Evolutionary conservation across 2,113 vertebrate genomes (phyloP).

Genomic region (Halcyon malimbica): DNA sequence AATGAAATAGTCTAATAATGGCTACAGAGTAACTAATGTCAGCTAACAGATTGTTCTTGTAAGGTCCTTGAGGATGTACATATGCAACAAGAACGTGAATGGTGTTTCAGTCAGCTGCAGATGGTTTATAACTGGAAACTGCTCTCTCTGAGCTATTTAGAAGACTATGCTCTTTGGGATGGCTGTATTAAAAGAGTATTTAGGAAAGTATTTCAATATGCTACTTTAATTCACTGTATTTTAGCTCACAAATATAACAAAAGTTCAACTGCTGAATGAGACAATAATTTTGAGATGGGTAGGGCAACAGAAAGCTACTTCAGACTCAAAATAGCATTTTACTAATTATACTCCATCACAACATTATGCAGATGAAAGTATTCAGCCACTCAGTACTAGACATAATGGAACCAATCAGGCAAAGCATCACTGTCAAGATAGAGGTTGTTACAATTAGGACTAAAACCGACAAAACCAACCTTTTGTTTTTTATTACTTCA

Average conservation of each 20-base stretch:
- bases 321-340: conserved; percentile 35
- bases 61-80: neutral
- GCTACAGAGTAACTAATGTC: neutral
- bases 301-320: conserved; percentile 12
- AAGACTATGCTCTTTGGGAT: neutral
- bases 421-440: conserved; percentile 20
- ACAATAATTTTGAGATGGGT: neutral
- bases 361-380: conserved; percentile 46
- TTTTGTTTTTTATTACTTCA: neutral
- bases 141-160: neutral
- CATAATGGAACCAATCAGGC: conserved; percentile 51
- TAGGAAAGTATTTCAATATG: neutral
- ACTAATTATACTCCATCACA: conserved; percentile 35
- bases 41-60: neutral
- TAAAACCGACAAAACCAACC: neutral
- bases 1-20: neutral
- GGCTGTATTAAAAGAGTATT: neutral
- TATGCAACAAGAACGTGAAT: neutral
- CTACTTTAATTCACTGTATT: neutral
- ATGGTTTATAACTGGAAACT: neutral
- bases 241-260: neutral
- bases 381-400: conserved; percentile 7
- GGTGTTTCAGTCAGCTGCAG: neutral
- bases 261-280: neutral
- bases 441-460: conserved; percentile 1